Base-by-base conservation (phyloP, 2,888 invertebrate genomes). In the Candidula unifasciata region DNA sequence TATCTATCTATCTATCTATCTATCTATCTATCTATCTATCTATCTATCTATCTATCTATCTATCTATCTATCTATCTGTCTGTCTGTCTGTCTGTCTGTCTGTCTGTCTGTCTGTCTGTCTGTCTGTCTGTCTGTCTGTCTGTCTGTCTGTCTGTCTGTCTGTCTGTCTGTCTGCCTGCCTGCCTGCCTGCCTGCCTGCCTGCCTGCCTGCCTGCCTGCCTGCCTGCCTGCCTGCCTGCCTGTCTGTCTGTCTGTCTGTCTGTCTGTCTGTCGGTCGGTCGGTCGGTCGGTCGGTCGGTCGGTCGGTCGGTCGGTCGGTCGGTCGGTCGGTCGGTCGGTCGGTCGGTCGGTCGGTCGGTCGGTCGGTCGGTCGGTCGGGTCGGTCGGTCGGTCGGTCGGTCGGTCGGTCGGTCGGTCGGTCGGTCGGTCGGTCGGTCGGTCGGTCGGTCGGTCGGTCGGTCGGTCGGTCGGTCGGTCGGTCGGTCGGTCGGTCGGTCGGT, bases 91-190 rank as follows among this genome's bases (percentile, higher is more conserved):
- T 68, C 27, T 64, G 64, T 64, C 24, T 64, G 64, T 64, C 24
- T 64, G 64, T 44, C 44, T 77, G 54, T 66, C 21, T 66, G 37
- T 13, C 8, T 68, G 33, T 77, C 10, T 77, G 77, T 57, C 18
- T 77, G 77, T 77, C 52, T 77, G 77, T 77, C 13, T 77, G 57
- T 77, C 21, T 57, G 57, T 77, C 10, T 77, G 54, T 66, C 21
- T 66, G 37, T 13, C 8, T 68, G 33, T 77, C 10, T 77, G 77
- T 57, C 18, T 77, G 77, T 77, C 52, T 77, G 77, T 77, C 13
- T 77, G 57, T 77, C 21, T 57, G 57, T 77, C 10, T 54, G 57
- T 77, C n/a, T 68, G 33, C 33, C 30, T 33, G 21, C 33, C 10
- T 68, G 33, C 33, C 10, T 33, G 33, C 33, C 8, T 68, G 33